These are phyloP conservation scores for Alauda arvensis DNA, from an alignment of 2,797 vertebrate genomes.

Conservation along the genomic window DNA sequence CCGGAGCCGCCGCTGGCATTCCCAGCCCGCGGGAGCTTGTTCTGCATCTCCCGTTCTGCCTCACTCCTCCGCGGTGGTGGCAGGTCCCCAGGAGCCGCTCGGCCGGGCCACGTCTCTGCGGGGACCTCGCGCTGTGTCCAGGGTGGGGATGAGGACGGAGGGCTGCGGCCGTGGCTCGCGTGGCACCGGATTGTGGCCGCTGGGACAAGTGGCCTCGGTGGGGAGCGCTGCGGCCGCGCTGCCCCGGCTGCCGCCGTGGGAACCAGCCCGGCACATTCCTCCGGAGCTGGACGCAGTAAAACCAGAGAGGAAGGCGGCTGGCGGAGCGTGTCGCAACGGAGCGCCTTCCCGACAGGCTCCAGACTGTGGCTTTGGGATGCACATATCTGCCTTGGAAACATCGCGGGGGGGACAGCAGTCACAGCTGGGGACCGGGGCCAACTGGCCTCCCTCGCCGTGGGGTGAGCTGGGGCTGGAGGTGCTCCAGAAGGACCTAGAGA, in stretches of 20 bases:
- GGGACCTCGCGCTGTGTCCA: neutral
- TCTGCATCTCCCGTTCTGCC: neutral
- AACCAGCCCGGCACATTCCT: slow-evolving; percentile 26
- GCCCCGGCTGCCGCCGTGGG: slow-evolving; percentile 10
- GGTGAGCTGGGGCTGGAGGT: neutral
- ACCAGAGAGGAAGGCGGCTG: neutral
- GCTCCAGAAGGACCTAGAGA: neutral
- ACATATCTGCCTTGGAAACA: neutral
- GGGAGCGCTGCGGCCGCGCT: neutral
- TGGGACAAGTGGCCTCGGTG: neutral
- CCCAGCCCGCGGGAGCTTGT: neutral
- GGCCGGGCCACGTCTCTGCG: neutral
- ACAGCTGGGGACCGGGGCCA: neutral
- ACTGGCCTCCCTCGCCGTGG: neutral
- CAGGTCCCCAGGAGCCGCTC: neutral
- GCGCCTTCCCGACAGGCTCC: neutral
- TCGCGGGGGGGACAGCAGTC: neutral
- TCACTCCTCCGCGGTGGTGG: fast-evolving
- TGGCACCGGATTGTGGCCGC: neutral
- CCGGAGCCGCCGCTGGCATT: neutral
- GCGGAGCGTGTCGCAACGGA: neutral
- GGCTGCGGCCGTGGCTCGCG: neutral
- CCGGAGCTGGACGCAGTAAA: neutral
- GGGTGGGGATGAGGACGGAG: neutral
- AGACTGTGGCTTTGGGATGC: neutral